Percentiles rank a stretch among this genome's conserved stretches.
Conservation (phyloP, 2,888 invertebrate species). For the Habrosyne pyritoides region DNA sequence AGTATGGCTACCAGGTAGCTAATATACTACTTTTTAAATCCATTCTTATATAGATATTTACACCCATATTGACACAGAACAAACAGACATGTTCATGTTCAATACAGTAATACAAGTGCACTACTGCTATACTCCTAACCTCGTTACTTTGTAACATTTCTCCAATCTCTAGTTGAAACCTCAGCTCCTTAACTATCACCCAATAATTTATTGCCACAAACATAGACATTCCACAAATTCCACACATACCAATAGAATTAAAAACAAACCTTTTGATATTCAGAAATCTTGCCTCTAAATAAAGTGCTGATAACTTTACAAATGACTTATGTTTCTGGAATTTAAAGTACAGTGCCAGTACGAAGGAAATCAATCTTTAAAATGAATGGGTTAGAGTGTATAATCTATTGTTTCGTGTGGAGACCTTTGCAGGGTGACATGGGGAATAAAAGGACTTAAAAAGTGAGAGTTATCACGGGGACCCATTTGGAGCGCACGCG, state of each 20-base stretch:
- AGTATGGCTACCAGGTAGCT: no score
- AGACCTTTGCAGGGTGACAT: conserved; percentile 62
- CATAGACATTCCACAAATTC: conserved; percentile 49
- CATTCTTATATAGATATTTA: no score
- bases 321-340: conserved; percentile 81
- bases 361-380: conserved; percentile 35
- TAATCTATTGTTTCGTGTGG: conserved; percentile 27
- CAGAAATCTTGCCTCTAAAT: conserved; percentile 76
- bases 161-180: neutral
- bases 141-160: neutral
- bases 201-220: conserved; percentile 44
- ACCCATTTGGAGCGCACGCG: conserved; percentile 81
- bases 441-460: conserved; percentile 72
- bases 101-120: no score
- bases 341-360: conserved; percentile 54
- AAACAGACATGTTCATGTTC: no score
- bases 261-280: conserved; percentile 65
- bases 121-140: no score
- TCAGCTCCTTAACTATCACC: conserved; percentile 37
- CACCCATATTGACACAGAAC: no score
- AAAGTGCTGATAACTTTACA: conserved; percentile 82
- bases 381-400: conserved; percentile 26
- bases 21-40: no score
- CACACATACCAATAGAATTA: conserved; percentile 56
- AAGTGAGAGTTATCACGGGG: conserved; percentile 83